These are phyloP conservation scores for Ellobium chinense DNA, from an alignment of 2,888 invertebrate species.

Conservation along the genomic window DNA sequence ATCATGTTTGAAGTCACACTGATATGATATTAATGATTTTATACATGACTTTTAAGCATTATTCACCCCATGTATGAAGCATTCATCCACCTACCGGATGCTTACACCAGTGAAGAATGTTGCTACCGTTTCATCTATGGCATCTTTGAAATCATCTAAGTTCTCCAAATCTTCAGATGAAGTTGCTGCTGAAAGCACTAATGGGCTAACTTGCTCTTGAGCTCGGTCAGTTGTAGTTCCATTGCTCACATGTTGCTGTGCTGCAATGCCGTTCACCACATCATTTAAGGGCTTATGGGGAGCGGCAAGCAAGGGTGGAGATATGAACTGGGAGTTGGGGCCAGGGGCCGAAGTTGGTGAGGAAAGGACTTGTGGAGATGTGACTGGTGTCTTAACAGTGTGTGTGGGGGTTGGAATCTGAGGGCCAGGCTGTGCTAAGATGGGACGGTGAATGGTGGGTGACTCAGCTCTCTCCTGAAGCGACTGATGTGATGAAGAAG, in stretches of 20 bases:
- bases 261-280: not conserved
- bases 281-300: not conserved
- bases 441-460: not conserved
- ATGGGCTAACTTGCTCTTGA: not conserved
- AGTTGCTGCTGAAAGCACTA: slow-evolving; percentile 44
- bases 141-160: slow-evolving; percentile 64
- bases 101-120: slow-evolving; percentile 70
- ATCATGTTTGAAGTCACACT: too few relatives aligned
- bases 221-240: not conserved
- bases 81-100: slow-evolving; percentile 54
- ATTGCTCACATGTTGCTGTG: not conserved
- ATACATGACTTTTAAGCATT: too few relatives aligned
- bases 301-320: not conserved
- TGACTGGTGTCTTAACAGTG: not conserved
- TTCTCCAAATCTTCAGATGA: slow-evolving; percentile 55
- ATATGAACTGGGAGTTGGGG: not conserved
- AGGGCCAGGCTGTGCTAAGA: not conserved
- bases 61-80: not conserved
- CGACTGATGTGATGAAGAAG: slow-evolving; percentile 20
- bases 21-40: too few relatives aligned
- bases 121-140: slow-evolving; percentile 63
- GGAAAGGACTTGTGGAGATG: not conserved
- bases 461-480: not conserved
- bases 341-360: not conserved
- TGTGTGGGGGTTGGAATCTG: not conserved